These are phyloP conservation scores for Euthynnus affinis DNA, from an alignment of 2,797 vertebrate species.

Conservation along the genomic window DNA sequence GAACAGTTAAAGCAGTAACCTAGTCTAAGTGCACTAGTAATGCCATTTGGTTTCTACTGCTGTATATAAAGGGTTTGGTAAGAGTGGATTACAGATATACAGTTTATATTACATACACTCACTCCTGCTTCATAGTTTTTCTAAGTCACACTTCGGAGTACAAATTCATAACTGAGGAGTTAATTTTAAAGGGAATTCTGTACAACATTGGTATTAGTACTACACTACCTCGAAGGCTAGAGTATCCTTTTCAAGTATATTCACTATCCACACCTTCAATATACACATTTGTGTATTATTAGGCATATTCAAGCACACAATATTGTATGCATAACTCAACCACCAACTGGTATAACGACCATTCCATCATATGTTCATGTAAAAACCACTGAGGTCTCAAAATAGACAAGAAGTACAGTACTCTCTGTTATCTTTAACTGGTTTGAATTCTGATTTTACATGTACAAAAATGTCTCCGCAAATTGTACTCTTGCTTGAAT, in stretches of 20 bases:
- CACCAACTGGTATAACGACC: conserved; percentile 86
- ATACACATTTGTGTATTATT: conserved; percentile 83
- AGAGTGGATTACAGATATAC: conserved; percentile 80
- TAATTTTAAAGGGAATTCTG: conserved; percentile 85
- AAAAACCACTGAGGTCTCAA: conserved; percentile 87
- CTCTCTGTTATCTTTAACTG: conserved; percentile 48
- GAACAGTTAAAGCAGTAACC: conserved; percentile 80
- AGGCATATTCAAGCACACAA: conserved; percentile 76
- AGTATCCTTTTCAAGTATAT: conserved; percentile 85
- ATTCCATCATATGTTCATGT: conserved; percentile 83
- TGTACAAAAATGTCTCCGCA: conserved; percentile 2
- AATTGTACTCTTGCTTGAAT: conserved; percentile 3
- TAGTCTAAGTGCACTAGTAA: conserved; percentile 85
- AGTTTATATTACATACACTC: conserved; percentile 77
- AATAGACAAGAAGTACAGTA: conserved; percentile 80
- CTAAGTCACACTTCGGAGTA: conserved; percentile 87
- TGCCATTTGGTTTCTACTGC: conserved; percentile 86
- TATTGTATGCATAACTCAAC: conserved; percentile 81
- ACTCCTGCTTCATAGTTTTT: conserved; percentile 77
- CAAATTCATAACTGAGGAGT: conserved; percentile 82
- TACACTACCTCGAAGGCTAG: conserved; percentile 84
- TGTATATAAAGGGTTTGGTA: conserved; percentile 86
- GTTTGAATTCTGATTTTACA: conserved; percentile 37
- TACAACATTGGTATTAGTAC: conserved; percentile 89
- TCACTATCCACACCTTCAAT: conserved; percentile 75